Evolutionary conservation across 1,140 invertebrate genomes (phyloP).

Genomic region (Aphis gossypii): DNA sequence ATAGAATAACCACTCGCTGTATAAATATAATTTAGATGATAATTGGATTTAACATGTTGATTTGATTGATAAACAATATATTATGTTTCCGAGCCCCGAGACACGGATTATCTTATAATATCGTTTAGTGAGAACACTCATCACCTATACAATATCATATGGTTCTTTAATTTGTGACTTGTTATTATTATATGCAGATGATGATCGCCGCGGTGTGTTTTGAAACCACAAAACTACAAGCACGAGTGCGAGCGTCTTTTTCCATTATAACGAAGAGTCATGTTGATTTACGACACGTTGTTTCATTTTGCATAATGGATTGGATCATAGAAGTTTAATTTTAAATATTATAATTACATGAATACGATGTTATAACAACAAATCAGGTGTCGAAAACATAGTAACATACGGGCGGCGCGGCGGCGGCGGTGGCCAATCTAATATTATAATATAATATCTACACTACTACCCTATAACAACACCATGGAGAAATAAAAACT

Average conservation of each 20-base stretch:
- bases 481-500: neutral
- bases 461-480: neutral
- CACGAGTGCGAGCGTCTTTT: neutral
- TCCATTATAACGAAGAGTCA: constrained; percentile 30
- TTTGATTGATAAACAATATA: constrained; percentile 21
- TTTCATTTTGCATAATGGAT: constrained; percentile 34
- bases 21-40: neutral
- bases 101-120: neutral
- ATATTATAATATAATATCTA: neutral
- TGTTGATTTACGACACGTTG: constrained; percentile 44
- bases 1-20: neutral
- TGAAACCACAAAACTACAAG: constrained; percentile 14
- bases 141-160: neutral
- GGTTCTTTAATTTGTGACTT: neutral
- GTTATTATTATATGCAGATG: neutral
- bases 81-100: neutral
- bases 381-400: constrained; percentile 43
- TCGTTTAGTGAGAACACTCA: neutral
- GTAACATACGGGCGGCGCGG: neutral
- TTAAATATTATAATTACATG: constrained; percentile 46
- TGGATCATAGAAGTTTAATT: constrained; percentile 33
- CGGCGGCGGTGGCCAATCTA: neutral
- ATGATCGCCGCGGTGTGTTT: neutral
- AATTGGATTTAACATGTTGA: constrained; percentile 18
- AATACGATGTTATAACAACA: constrained; percentile 18